phyloP scores from a whole-genome alignment of 2,113 vertebrate species.

The Piaya cayana region DNA sequence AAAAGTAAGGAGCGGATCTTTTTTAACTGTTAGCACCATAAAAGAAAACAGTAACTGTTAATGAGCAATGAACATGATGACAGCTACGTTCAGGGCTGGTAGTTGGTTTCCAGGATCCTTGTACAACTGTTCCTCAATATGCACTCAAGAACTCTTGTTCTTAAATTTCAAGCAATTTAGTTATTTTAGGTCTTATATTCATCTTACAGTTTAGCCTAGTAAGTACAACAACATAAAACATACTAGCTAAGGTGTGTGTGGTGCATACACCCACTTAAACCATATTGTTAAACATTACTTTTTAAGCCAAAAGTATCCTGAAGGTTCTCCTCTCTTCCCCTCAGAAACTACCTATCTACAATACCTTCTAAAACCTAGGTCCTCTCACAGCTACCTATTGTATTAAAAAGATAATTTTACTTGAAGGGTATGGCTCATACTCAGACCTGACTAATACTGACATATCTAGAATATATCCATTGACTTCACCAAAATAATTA shows the following conservation, averaged over 20 bases:
- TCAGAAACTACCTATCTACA: neutral
- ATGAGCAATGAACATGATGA: neutral
- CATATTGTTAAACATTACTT: neutral
- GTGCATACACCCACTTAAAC: neutral
- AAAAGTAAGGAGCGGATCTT: constrained; percentile 93
- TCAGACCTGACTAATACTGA: neutral
- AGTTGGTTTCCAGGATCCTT: neutral
- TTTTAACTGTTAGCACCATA: constrained; percentile 82
- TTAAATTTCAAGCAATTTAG: neutral
- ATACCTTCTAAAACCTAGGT: neutral
- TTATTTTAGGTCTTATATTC: neutral
- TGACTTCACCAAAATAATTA: neutral
- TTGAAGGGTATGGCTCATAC: neutral
- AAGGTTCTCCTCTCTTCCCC: neutral
- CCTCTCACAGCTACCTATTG: neutral
- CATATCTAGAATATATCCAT: neutral
- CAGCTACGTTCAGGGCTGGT: neutral
- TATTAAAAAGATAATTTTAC: neutral
- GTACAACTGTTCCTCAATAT: neutral
- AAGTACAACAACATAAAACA: neutral
- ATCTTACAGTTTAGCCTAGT: neutral
- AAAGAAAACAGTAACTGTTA: neutral
- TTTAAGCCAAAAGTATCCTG: neutral
- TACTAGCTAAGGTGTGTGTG: neutral
- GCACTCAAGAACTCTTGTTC: neutral